phyloP scores from a whole-genome alignment of 2,888 invertebrate species.

The Luperina nickerlii region DNA sequence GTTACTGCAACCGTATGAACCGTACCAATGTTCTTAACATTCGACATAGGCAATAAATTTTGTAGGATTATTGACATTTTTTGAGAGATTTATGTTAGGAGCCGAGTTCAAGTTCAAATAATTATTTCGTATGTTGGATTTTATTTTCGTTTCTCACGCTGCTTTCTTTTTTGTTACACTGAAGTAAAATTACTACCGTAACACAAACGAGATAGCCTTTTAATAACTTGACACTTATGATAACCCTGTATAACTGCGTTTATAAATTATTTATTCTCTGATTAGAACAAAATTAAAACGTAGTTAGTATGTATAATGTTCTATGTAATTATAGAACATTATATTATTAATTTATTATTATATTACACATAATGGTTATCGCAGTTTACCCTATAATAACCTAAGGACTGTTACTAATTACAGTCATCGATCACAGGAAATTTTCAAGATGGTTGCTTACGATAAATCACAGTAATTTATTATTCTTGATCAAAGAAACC shows the following conservation, averaged over 20 bases:
- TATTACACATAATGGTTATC: not conserved
- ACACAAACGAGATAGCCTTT: not conserved
- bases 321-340: not conserved
- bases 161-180: not conserved
- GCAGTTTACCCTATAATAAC: not conserved
- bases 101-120: conserved; percentile 48
- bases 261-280: conserved; percentile 18
- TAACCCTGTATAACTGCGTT: conserved; percentile 27
- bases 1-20: conserved; percentile 37
- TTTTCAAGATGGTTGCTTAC: conserved; percentile 53
- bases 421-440: conserved; percentile 52
- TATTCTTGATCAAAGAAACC: conserved; percentile 51
- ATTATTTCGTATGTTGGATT: conserved; percentile 40
- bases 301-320: not conserved
- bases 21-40: conserved; percentile 61
- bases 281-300: conserved; percentile 10
- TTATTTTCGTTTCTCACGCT: conserved; percentile 31
- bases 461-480: conserved; percentile 48
- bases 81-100: conserved; percentile 61
- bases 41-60: conserved; percentile 70
- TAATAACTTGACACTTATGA: conserved; percentile 24
- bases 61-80: conserved; percentile 68
- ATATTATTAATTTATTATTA: no score
- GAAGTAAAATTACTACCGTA: not conserved
- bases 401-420: conserved; percentile 53